These are phyloP conservation scores for Horisme vitalbata DNA, from an alignment of 2,888 invertebrate species.

Conservation along the genomic window DNA sequence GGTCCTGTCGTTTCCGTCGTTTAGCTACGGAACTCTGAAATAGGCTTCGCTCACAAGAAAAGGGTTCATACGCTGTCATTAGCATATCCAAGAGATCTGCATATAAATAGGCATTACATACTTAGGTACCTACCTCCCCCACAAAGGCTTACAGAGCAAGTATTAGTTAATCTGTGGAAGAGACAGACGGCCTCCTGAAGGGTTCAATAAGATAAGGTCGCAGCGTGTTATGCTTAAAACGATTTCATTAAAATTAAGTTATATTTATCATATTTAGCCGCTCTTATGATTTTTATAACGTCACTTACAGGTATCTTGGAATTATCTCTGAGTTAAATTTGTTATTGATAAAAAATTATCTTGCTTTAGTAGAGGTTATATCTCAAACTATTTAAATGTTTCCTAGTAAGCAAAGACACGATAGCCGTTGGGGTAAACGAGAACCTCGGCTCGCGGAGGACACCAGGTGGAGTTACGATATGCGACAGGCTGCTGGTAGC, in stretches of 20 bases:
- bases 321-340: too few relatives aligned
- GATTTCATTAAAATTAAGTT: slow-evolving; percentile 19
- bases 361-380: too few relatives aligned
- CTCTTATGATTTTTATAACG: too few relatives aligned
- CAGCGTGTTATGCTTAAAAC: slow-evolving; percentile 12
- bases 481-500: too few relatives aligned
- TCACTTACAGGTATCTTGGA: too few relatives aligned
- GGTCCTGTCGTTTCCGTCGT: too few relatives aligned
- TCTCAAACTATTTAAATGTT: too few relatives aligned
- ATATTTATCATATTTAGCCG: slow-evolving; percentile 1
- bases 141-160: slow-evolving; percentile 17
- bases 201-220: slow-evolving; percentile 19
- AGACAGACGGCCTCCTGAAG: slow-evolving; percentile 15
- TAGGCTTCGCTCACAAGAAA: slow-evolving; percentile 7
- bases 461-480: too few relatives aligned
- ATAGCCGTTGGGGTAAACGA: too few relatives aligned
- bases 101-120: slow-evolving; percentile 36
- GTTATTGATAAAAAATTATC: too few relatives aligned
- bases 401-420: too few relatives aligned
- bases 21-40: not conserved
- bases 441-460: too few relatives aligned
- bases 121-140: slow-evolving; percentile 1
- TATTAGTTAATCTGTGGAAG: slow-evolving; percentile 6
- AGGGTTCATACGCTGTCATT: slow-evolving; percentile 30
- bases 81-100: slow-evolving; percentile 44